phyloP scores from a whole-genome alignment of 1,140 invertebrate species.

The Neodiprion fabricii region DNA sequence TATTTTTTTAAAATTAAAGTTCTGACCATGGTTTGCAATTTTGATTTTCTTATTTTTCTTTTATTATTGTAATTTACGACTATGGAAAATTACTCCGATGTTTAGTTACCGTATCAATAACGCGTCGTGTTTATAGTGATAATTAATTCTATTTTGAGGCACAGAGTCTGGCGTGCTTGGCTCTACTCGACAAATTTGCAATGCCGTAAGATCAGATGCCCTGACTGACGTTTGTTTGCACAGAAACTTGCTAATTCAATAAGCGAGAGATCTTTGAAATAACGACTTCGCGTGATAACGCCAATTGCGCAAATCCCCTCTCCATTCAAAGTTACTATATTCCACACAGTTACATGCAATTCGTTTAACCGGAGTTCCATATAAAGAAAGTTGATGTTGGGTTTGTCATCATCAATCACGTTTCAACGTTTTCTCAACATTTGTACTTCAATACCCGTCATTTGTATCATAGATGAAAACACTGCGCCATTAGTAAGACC shows the following conservation, averaged over 20 bases:
- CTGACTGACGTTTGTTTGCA: neutral
- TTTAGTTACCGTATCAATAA: neutral
- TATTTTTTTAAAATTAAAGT: too few species aligned
- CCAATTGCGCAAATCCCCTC: slow-evolving; percentile 10
- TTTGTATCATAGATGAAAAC: neutral
- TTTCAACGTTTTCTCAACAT: neutral
- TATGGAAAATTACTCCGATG: neutral
- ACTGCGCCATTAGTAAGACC: neutral
- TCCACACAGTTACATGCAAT: neutral
- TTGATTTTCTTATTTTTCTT: too few species aligned
- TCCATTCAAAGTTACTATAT: neutral
- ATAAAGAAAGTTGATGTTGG: neutral
- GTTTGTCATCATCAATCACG: neutral
- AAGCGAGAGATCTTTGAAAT: slow-evolving; percentile 12
- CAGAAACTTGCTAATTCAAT: slow-evolving; percentile 14
- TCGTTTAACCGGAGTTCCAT: neutral
- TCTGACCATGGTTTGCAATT: too few species aligned
- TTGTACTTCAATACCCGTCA: neutral
- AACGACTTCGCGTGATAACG: slow-evolving; percentile 12
- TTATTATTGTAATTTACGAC: too few species aligned
- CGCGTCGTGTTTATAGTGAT: neutral
- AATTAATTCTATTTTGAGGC: neutral
- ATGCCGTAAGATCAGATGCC: neutral
- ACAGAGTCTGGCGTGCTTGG: neutral
- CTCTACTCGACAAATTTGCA: neutral